These are phyloP conservation scores for Harpegnathos saltator DNA, from an alignment of 1,140 invertebrate genomes.

Conservation along the genomic window DNA sequence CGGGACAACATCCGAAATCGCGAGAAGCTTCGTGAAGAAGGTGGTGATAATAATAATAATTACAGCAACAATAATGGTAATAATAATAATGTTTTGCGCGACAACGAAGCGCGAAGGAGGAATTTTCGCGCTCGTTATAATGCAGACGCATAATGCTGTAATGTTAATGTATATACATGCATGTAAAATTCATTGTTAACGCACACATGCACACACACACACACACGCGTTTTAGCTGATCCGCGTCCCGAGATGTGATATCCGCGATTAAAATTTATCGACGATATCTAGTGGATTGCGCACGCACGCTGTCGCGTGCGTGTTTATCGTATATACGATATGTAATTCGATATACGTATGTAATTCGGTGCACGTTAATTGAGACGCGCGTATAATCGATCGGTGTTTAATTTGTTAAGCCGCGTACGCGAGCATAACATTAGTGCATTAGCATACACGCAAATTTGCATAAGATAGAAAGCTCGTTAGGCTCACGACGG, in stretches of 20 bases:
- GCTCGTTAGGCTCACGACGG: conserved; percentile 18
- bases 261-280: too few relatives aligned
- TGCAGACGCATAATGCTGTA: too few relatives aligned
- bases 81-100: background rate
- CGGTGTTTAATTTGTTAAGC: conserved; percentile 28
- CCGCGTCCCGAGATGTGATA: too few relatives aligned
- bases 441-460: background rate
- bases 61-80: background rate
- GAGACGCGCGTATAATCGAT: background rate
- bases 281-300: too few relatives aligned
- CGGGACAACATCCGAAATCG: background rate
- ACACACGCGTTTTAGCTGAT: too few relatives aligned
- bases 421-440: background rate
- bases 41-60: background rate
- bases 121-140: too few relatives aligned
- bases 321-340: too few relatives aligned
- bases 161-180: background rate
- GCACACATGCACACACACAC: too few relatives aligned
- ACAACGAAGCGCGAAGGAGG: too few relatives aligned
- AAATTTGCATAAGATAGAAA: conserved; percentile 55
- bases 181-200: conserved; percentile 1
- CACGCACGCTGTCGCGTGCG: too few relatives aligned
- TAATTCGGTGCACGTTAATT: conserved; percentile 3
- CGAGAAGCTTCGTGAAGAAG: background rate
- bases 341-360: background rate